phyloP scores from a whole-genome alignment of 2,888 invertebrate species.

The Bellardia bayeri region DNA sequence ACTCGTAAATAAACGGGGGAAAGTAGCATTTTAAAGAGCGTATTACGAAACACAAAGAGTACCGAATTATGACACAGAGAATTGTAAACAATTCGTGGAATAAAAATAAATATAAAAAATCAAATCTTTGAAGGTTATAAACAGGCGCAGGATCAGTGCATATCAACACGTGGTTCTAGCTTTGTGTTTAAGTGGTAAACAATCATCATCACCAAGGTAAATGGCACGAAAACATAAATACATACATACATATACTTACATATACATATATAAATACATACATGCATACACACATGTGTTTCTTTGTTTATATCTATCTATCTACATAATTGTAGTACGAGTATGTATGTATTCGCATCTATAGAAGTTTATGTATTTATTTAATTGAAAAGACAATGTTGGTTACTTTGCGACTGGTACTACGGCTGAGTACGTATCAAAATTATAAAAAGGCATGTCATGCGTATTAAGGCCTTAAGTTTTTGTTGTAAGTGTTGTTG shows the following conservation, averaged over 20 bases:
- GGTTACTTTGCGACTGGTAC: not conserved
- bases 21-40: constrained; percentile 18
- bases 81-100: not conserved
- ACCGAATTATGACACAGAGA: not conserved
- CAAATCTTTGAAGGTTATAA: constrained; percentile 74
- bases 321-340: not conserved
- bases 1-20: not conserved
- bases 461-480: constrained; percentile 47
- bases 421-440: constrained; percentile 3
- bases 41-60: not conserved
- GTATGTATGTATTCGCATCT: too few species aligned
- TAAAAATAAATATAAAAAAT: constrained; percentile 7
- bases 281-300: not conserved
- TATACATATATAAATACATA: too few species aligned
- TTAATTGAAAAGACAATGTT: not conserved
- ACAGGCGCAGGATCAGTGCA: constrained; percentile 83
- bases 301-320: not conserved
- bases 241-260: too few species aligned
- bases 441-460: constrained; percentile 68
- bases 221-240: not conserved
- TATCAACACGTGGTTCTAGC: constrained; percentile 83
- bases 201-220: constrained; percentile 63
- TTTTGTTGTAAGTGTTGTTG: constrained; percentile 39
- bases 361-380: not conserved
- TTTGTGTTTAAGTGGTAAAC: constrained; percentile 49